Base-by-base conservation (phyloP, 2,113 vertebrate genomes). In the Haemorhous mexicanus region DNA sequence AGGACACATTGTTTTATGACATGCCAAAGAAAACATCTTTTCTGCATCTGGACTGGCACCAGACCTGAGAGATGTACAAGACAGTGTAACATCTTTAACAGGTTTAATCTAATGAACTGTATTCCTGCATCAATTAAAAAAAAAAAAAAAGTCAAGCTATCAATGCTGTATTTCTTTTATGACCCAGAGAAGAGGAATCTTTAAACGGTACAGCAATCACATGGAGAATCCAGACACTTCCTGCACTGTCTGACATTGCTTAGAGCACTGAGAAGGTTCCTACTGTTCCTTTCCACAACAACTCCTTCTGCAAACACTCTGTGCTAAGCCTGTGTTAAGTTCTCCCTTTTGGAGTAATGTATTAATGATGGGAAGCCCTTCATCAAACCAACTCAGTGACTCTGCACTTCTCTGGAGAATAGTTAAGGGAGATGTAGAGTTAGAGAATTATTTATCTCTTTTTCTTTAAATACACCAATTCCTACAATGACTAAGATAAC, bases 341-440 rank as follows among this genome's bases (percentile, higher is more conserved):
- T 75, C 19, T 76, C 24, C 27, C 30, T 58, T 73, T 53, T 33
- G 16, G 26, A 80, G 9, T 30, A 20, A 37, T 21, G 13, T 83
- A 43, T 37, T 50, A 59, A 82, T 75, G 58, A 75, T 20, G 13
- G 21, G 7, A 69, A 76, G 37, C 11, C 28, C 32, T 89, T 68
- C 13, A 86, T n/a, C 27, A 81, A 63, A 33, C 20, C 58, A 70
- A 32, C 9, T 84, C 58, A 32, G 17, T 75, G 37, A 59, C n/a
- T 89, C 72, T 80, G 35, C 47, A 52, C 50, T 73, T 20, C 59
- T 95, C 39, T 53, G 46, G 21, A 69, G 35, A 94, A 92, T 10
- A 78, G 10, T 75, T 84, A 85, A 81, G 11, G 69, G 62, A 88
- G 79, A 88, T 43, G 37, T 30, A 94, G 83, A 80, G 22, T 53